Evolutionary conservation across 2,888 invertebrate genomes (phyloP), one percentile per base, ranked within the genome.

Genomic region (Podabrus alpinus): DNA sequence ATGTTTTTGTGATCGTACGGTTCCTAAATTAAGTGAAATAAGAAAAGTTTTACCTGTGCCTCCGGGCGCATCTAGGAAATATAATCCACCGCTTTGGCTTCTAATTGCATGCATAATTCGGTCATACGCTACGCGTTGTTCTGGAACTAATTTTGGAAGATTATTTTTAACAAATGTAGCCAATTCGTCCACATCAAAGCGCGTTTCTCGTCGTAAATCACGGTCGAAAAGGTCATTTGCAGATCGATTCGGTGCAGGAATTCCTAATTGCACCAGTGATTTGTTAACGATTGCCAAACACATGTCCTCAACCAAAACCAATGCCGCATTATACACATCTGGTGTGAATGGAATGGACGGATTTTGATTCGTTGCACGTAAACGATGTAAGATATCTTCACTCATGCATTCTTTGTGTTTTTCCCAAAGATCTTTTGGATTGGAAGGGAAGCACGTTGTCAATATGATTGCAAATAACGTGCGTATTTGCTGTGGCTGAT

Each of bases 21-120:
- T 74, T 24, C 83, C 84, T 13, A 86, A 75, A 16, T 87, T 71
- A 24, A 85, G 69, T n/a, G 80, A 82, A 67, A 87, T 83, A 1
- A 87, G 69, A 78, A 84, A 87, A 15, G 84, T 86, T 82, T 87
- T 87, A 3, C 86, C 87, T 73, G 85, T 86, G 15, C 86, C 81
- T 59, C 81, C 81, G 15, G 80, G 79, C 16, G 81, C 80, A 79
- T 83, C 80, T 25, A 81, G 67, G 70, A 81, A 81, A 17, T 9
- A 66, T 17, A 25, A 25, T 25, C 10, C 11, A 25, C 25, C 25
- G 25, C 11, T 17, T 16, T n/a, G 15, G 9, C n/a, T 66, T 7
- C 16, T n/a, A 66, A 66, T 66, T 16, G n/a, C n/a, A n/a, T n/a
- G n/a, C 21, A 45, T 15, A n/a, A n/a, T n/a, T 59, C 59, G 7